A percentile compares a stretch with the other conserved stretches of the same genome.
Conservation (phyloP, 2,113 vertebrate species). For the Gracilinanus agilis region DNA sequence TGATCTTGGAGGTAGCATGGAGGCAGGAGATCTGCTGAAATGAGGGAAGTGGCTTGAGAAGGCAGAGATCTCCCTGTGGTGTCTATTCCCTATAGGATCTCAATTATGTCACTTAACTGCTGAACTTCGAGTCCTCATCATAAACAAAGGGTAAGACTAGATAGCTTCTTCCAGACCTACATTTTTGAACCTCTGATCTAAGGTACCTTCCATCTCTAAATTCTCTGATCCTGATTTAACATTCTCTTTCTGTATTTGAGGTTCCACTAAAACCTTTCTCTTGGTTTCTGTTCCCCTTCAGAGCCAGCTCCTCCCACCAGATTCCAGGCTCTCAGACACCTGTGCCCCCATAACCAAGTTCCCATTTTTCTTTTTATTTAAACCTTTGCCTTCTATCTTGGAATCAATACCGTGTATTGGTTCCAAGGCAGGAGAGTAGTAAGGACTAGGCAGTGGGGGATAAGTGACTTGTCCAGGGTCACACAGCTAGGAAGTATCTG, state of each 20-base stretch:
- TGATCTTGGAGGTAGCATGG: background rate
- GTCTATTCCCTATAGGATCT: background rate
- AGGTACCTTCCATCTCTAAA: background rate
- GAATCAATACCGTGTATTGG: too few species aligned
- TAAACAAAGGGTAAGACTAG: background rate
- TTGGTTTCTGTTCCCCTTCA: background rate
- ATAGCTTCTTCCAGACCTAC: background rate
- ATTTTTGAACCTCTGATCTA: background rate
- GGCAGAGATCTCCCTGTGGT: too few species aligned
- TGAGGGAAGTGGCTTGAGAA: too few species aligned
- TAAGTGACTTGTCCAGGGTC: too few species aligned
- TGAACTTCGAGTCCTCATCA: background rate
- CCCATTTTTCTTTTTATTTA: background rate
- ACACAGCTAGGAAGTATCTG: too few species aligned
- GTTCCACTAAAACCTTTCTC: background rate
- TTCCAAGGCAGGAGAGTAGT: too few species aligned
- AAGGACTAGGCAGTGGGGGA: too few species aligned
- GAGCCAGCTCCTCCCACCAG: background rate
- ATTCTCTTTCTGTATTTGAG: background rate
- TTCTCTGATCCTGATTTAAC: background rate
- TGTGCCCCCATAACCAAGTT: background rate
- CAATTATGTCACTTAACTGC: background rate
- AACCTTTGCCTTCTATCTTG: too few species aligned
- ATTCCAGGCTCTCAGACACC: background rate
- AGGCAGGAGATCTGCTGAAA: background rate